Evolutionary conservation across 1,140 invertebrate genomes (phyloP), one percentile per base, ranked within the genome.

Genomic region (Diorhabda elongata): DNA sequence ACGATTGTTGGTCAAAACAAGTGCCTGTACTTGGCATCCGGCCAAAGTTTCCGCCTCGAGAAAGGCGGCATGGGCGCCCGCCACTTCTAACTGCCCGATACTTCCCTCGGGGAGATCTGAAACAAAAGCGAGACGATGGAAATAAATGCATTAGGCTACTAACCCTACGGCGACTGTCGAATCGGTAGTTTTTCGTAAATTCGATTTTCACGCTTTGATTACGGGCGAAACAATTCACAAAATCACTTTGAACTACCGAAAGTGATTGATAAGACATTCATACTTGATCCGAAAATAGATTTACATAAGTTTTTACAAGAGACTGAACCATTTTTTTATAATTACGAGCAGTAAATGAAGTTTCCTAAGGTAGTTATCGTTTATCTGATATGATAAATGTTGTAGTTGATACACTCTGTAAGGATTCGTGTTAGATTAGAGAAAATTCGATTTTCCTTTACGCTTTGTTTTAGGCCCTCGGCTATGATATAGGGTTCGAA

Each of bases 71-170:
- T 71, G 75, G 8, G 78, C 77, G 59, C 78, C 78, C 26, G 76
- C 71, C n/a, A 81, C 75, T 69, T 80, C 78, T 66, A 81, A 64
- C 61, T 79, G 75, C 66, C 74, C 77, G 70, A 81, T 79, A 68
- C 71, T 76, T 58, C 77, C 76, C 69, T 77, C 76, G 9, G 78
- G 77, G 58, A 81, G 71, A 69, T 75, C 79, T 81, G 77, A n/a
- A 81, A 81, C 69, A 73, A 75, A 68, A 61, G 42, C 47, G 5
- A 63, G 26, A 26, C 58, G 43, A 52, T 60, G 7, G 43, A 58
- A 57, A 58, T 66, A 58, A 66, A 58, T 66, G 47, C 66, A 61
- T 52, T 56, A 61, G 42, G 26, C 8, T 41, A 9, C 42, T 61
- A 61, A 41, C 57, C 26, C 57, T 26, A 26, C 9, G 59, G 59